A percentile compares a stretch with the other conserved stretches of the same genome.
These are phyloP conservation scores for Ciona savignyi DNA, from an alignment of 23 tunicate species.

Conservation along the genomic window DNA sequence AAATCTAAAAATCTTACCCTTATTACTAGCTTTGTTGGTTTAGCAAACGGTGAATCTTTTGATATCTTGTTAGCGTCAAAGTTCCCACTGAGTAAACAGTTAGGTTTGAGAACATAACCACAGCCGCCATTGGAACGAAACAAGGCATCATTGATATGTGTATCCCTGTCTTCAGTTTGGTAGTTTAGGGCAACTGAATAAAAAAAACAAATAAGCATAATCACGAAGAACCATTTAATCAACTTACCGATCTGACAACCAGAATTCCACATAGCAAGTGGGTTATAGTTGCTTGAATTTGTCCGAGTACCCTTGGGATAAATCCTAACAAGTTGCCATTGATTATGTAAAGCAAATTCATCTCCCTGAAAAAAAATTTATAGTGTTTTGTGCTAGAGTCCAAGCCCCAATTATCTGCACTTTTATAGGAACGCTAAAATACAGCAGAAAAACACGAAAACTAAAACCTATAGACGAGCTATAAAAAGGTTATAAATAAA, in stretches of 20 bases:
- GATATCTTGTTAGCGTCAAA: constrained; percentile 30
- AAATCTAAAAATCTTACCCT: constrained; percentile 42
- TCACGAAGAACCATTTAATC: neutral
- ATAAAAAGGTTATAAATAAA: too few species aligned
- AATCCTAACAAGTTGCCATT: constrained; percentile 63
- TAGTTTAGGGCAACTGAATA: constrained; percentile 77
- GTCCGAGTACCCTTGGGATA: constrained; percentile 74
- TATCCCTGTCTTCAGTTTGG: constrained; percentile 47
- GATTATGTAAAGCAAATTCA: constrained; percentile 51
- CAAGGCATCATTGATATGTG: constrained; percentile 35
- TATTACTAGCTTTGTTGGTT: constrained; percentile 20
- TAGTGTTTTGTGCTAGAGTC: too few species aligned
- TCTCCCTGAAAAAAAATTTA: constrained; percentile 23
- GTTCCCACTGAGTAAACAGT: constrained; percentile 23
- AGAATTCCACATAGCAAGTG: constrained; percentile 55
- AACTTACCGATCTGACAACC: constrained; percentile 91
- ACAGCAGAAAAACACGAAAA: too few species aligned
- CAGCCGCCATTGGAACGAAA: constrained; percentile 53
- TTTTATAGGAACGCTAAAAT: too few species aligned
- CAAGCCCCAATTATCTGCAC: too few species aligned
- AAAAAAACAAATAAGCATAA: neutral
- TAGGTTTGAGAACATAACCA: constrained; percentile 73
- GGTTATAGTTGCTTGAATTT: constrained; percentile 87
- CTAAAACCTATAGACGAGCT: too few species aligned
- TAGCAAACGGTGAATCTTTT: neutral